Conservation (phyloP, 2,888 invertebrate genomes). For the Heliconius ismenius region DNA sequence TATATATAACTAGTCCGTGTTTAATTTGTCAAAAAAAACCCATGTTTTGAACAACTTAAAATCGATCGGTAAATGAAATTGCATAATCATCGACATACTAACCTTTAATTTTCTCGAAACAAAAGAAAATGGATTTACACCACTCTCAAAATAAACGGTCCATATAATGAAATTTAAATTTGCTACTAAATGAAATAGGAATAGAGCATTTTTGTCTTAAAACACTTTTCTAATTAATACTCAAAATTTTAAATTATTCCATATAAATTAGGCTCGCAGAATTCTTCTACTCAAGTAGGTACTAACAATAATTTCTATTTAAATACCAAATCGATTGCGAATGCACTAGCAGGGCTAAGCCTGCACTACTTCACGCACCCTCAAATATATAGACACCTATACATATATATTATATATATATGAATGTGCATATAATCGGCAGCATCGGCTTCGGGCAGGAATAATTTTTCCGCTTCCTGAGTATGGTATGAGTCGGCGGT, state of each 20-base stretch:
- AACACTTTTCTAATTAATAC: too few species aligned
- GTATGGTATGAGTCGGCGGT: constrained; percentile 46
- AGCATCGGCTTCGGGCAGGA: constrained; percentile 44
- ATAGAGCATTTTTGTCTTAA: neutral
- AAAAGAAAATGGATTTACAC: too few species aligned
- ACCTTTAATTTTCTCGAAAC: too few species aligned
- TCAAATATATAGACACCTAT: constrained; percentile 29
- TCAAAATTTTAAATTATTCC: too few species aligned
- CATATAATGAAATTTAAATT: neutral
- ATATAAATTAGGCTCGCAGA: neutral
- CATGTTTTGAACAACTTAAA: too few species aligned
- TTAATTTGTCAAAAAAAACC: too few species aligned
- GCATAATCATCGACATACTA: too few species aligned
- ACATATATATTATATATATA: constrained; percentile 18
- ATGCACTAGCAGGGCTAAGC: constrained; percentile 19
- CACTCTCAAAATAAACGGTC: too few species aligned
- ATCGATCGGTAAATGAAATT: too few species aligned
- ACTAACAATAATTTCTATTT: constrained; percentile 3
- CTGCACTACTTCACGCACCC: constrained; percentile 28
- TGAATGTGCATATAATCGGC: constrained; percentile 21
- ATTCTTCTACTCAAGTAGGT: neutral
- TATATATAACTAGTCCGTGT: too few species aligned
- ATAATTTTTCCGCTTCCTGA: constrained; percentile 53
- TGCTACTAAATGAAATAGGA: neutral
- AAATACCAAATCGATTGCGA: constrained; percentile 8